Evolutionary conservation across 2,797 vertebrate species (phyloP), one percentile per base, ranked within the genome.

Genomic region (Chiroxiphia lanceolata): DNA sequence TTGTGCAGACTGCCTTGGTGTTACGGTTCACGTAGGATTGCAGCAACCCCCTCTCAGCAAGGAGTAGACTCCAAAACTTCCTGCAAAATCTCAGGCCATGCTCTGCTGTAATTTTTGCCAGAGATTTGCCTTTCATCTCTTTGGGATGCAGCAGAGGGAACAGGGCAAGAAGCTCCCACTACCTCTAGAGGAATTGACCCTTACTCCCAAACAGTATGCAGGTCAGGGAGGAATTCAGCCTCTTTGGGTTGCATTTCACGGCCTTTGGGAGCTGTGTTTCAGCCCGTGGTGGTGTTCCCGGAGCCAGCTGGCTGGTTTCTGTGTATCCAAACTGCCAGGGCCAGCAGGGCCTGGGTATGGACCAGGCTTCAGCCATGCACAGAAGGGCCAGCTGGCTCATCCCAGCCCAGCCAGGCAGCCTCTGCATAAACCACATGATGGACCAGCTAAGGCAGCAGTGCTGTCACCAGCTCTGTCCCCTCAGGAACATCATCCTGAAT

Each of bases 61-160:
- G 76, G 10, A 79, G 11, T 65, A 96, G 70, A 36, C 80, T 86
- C 80, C 56, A 91, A 82, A 83, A 56, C 59, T 90, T 90, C 83
- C 77, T 69, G 90, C 42, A 25, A 84, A 87, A 94, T 42, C 59
- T 59, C 15, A 1, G 72, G 51, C 50, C 4, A 1, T 1, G 3
- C n/a, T 87, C 45, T 15, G 2, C 25, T 6, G 3, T 87, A 60
- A 50, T 90, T 84, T 83, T 68, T 68, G 40, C 60, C 77, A 64
- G 68, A 87, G 81, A 48, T 64, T 72, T 88, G 45, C 27, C 64
- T 96, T 96, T 94, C 83, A 94, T 89, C 70, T 89, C 74, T 82
- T 84, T 11, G 38, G 83, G 89, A 64, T 87, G 45, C 14, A 4
- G 53, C 93, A 94, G 77, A 40, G 60, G 57, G 74, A 68, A 18